Base-by-base conservation (phyloP, 2,113 vertebrate genomes). In the Atherinomorus stipes region DNA sequence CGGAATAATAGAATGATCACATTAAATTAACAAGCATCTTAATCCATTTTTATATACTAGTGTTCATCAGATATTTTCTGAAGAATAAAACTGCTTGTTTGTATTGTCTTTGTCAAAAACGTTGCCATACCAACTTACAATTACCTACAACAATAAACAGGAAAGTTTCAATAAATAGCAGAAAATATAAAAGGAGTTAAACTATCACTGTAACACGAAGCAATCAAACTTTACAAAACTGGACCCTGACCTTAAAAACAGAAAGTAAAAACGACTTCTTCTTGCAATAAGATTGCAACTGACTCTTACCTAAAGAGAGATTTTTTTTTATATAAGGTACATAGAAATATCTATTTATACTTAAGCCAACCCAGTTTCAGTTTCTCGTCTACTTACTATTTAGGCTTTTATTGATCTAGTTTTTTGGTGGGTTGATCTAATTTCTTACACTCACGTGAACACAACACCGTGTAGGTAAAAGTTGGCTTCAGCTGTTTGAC, bases 11-110 rank as follows among this genome's bases (percentile, higher is more conserved):
- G 7, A 16, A 16, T 10, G 7, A 53, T 69, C 15, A 58, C 19
- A 0, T 0, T 31, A 1, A 18, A 22, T 7, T 57, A 51, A 58
- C 0, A 1, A 7, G 31, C 0, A 56, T 7, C 23, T 3, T 0
- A 23, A 9, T 51, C 11, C 4, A 45, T 0, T 0, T 0, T 42
- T 15, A 15, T 16, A 42, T 16, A 16, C 13, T 16, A 2, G 40
- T 13, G 40, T 15, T 16, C 12, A 12, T 42, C 15, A 0, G 13
- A 42, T 42, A 47, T n/a, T 47, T 47, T 44, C 42, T 1, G n/a
- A 47, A 47, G 18, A 47, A 19, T 7, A 6, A 19, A 1, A n/a
- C 31, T 34, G 9, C 31, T 34, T 34, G 31, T 18, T 7, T 45
- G 44, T 19, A 16, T 45, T 15, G 16, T 18, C 1, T 16, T 16